phyloP scores from a whole-genome alignment of 2,113 vertebrate genomes.

The Petrocephalus microphthalmus region DNA sequence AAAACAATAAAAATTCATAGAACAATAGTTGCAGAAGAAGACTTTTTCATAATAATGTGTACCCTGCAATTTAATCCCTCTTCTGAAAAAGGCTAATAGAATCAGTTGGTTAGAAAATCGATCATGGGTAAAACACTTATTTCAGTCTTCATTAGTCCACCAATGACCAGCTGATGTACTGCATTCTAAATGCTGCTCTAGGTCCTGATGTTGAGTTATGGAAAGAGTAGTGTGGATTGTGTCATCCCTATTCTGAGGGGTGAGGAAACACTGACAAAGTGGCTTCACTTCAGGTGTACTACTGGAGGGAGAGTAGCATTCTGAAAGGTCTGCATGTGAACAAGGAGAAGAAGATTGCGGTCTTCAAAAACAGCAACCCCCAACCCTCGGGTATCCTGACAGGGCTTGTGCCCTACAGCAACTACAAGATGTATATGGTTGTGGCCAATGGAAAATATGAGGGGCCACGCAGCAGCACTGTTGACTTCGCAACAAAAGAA shows the following conservation, averaged over 20 bases:
- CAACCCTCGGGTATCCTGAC: conserved; percentile 72
- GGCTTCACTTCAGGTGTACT: conserved; percentile 74
- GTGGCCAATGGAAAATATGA: conserved; percentile 83
- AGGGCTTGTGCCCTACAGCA: conserved; percentile 81
- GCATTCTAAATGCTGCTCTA: background rate
- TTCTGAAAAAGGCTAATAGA: background rate
- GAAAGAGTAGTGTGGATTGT: background rate
- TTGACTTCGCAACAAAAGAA: conserved; percentile 84
- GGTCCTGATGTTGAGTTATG: conserved; percentile 11
- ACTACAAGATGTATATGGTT: conserved; percentile 90
- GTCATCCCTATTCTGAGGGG: background rate
- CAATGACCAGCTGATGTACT: background rate
- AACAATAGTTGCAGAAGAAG: background rate
- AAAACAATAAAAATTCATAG: background rate
- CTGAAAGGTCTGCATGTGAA: conserved; percentile 78
- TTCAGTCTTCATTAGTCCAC: background rate
- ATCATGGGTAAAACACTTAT: background rate
- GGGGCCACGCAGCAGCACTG: conserved; percentile 74
- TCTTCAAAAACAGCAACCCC: conserved; percentile 66
- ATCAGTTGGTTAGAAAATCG: background rate
- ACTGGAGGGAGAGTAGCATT: conserved; percentile 87
- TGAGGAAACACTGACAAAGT: background rate
- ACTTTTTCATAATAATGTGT: background rate
- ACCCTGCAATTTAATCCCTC: background rate
- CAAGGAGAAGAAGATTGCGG: conserved; percentile 75